A percentile compares a stretch with the other conserved stretches of the same genome.
phyloP scores from a whole-genome alignment of 2,113 vertebrate genomes.

The Ctenomys sociabilis region DNA sequence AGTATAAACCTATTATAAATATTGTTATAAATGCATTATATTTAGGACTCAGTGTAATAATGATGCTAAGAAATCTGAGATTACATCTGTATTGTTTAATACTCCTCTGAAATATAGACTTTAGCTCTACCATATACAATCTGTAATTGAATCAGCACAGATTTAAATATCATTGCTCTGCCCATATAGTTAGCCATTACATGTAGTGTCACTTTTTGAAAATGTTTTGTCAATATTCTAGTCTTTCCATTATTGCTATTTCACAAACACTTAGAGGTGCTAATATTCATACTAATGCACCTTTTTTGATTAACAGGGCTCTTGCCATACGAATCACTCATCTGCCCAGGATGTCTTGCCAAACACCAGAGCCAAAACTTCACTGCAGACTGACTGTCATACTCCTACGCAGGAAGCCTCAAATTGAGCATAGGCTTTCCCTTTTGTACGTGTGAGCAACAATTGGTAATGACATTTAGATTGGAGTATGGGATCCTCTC shows the following conservation, averaged over 20 bases:
- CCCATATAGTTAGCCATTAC: slow-evolving; percentile 50
- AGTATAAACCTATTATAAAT: not conserved
- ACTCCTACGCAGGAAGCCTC: slow-evolving; percentile 31
- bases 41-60: slow-evolving; percentile 44
- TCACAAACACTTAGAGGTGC: slow-evolving; percentile 53
- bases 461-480: slow-evolving; percentile 70
- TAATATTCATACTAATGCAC: slow-evolving; percentile 64
- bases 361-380: slow-evolving; percentile 59
- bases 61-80: slow-evolving; percentile 54
- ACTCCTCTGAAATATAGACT: slow-evolving; percentile 38
- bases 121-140: slow-evolving; percentile 19
- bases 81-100: slow-evolving; percentile 36
- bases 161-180: slow-evolving; percentile 15
- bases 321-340: slow-evolving; percentile 61
- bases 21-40: not conserved
- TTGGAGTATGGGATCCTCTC: slow-evolving; percentile 34
- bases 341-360: slow-evolving; percentile 58
- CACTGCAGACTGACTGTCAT: slow-evolving; percentile 23
- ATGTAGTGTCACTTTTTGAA: not conserved
- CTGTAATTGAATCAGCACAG: slow-evolving; percentile 50
- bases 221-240: slow-evolving; percentile 66
- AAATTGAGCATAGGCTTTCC: slow-evolving; percentile 52
- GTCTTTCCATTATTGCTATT: slow-evolving; percentile 59
- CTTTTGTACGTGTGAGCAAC: slow-evolving; percentile 69
- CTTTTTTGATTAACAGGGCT: slow-evolving; percentile 58